Evolutionary conservation across 2,888 invertebrate species (phyloP), one percentile per base, ranked within the genome.

Genomic region (Chorisops tibialis): DNA sequence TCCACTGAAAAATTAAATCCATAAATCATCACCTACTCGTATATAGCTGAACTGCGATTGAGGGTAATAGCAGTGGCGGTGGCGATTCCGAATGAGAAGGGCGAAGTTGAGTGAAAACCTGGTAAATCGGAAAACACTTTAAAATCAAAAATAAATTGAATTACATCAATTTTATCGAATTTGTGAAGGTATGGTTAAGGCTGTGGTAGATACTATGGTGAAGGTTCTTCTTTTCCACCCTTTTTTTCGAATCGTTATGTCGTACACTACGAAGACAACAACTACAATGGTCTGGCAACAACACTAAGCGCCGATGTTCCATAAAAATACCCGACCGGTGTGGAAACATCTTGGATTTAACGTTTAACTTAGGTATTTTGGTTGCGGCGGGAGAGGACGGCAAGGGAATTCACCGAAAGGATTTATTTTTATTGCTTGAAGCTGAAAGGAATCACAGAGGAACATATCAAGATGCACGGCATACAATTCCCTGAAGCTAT

Each of bases 141-240:
- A 63, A 59, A 63, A 63, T 63, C 63, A 63, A 63, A 63, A 63
- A 59, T 63, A 63, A 63, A 63, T 63, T 63, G 63, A 63, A 63
- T 63, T 59, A 63, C 63, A 63, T 63, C 63, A 63, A 51, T 63
- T 63, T 63, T 47, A 63, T 63, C 59, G 59, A 63, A 63, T 59
- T 63, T 60, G 16, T 45, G 56, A 56, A 35, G 56, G 56, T 45
- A 56, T 43, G 56, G 45, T 56, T 56, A 43, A 56, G 56, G 45
- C 43, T 56, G 56, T 38, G 56, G 56, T 45, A 45, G 45, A 43
- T 45, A 45, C 45, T 45, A n/a, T 30, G 21, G 12, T 39, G 16
- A n/a, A n/a, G 43, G n/a, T 18, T 18, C 14, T 56, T 21, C 41
- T 56, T 50, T 16, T 41, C 41, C 41, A 2, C 14, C 16, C 41